A percentile compares a stretch with the other conserved stretches of the same genome.
Conservation (phyloP, 2,888 invertebrate species). For the Tineola bisselliella region DNA sequence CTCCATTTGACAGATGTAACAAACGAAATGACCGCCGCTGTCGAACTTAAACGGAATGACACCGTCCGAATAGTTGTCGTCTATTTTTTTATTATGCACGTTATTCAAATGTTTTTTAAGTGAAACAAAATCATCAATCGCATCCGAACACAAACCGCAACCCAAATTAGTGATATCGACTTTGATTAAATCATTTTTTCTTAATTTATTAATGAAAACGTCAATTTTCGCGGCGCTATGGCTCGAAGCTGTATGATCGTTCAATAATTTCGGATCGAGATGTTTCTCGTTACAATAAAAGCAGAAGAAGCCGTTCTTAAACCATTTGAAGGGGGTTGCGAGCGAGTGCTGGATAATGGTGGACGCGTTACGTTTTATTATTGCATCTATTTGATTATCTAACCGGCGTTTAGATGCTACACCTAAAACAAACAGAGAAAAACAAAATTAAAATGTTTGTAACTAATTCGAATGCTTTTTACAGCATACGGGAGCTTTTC, state of each 20-base stretch:
- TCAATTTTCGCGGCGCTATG: background rate
- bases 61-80: conserved; percentile 40
- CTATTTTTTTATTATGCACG: conserved; percentile 23
- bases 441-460: too few relatives aligned
- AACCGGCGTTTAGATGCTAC: background rate
- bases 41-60: conserved; percentile 37
- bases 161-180: background rate
- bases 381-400: background rate
- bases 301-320: conserved; percentile 10
- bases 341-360: conserved; percentile 1
- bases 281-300: background rate
- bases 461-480: too few relatives aligned
- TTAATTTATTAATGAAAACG: background rate
- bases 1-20: conserved; percentile 29
- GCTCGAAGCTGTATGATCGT: background rate
- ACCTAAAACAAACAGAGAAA: conserved; percentile 12
- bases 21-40: conserved; percentile 31
- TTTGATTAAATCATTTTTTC: background rate
- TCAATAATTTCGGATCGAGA: background rate
- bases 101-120: background rate
- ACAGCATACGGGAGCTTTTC: too few relatives aligned
- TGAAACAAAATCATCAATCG: background rate
- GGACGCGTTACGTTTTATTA: conserved; percentile 9
- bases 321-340: conserved; percentile 8
- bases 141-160: background rate